These are phyloP conservation scores for Aphidius gifuensis DNA, from an alignment of 1,140 invertebrate genomes.

Conservation along the genomic window DNA sequence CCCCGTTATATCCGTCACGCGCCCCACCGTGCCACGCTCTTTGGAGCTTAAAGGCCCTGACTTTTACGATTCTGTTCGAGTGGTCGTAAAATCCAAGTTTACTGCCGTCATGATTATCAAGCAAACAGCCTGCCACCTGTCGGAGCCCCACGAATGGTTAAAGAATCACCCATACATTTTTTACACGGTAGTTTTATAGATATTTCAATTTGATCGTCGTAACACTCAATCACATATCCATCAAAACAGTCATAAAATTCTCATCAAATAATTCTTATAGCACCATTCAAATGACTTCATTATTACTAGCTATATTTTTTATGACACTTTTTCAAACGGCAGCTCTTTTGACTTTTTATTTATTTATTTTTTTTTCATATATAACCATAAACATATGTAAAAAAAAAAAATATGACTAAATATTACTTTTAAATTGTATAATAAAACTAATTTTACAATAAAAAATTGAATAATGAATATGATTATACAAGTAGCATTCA, in stretches of 20 bases:
- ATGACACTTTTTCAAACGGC: too few relatives aligned
- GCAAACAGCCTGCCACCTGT: conserved; percentile 56
- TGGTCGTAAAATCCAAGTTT: conserved; percentile 57
- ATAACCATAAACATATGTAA: too few relatives aligned
- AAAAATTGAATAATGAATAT: too few relatives aligned
- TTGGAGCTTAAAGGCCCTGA: conserved; percentile 53
- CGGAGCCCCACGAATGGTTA: conserved; percentile 45
- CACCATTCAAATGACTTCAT: too few relatives aligned
- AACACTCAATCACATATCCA: conserved; percentile 20
- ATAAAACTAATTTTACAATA: too few relatives aligned
- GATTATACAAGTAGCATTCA: too few relatives aligned
- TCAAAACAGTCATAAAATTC: too few relatives aligned
- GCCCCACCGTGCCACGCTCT: conserved; percentile 40
- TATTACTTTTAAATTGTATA: too few relatives aligned
- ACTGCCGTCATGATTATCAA: conserved; percentile 58
- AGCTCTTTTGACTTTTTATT: too few relatives aligned
- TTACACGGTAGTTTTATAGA: conserved; percentile 30
- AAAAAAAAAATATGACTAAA: too few relatives aligned
- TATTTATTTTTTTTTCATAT: too few relatives aligned
- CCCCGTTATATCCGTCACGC: conserved; percentile 54
- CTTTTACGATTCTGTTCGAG: conserved; percentile 59
- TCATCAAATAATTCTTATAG: too few relatives aligned
- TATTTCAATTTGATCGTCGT: conserved; percentile 30
- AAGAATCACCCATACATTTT: conserved; percentile 15
- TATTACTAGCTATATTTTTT: conserved; percentile 13